Base-by-base conservation (phyloP, 2,888 invertebrate genomes). In the Bellardia pandia region DNA sequence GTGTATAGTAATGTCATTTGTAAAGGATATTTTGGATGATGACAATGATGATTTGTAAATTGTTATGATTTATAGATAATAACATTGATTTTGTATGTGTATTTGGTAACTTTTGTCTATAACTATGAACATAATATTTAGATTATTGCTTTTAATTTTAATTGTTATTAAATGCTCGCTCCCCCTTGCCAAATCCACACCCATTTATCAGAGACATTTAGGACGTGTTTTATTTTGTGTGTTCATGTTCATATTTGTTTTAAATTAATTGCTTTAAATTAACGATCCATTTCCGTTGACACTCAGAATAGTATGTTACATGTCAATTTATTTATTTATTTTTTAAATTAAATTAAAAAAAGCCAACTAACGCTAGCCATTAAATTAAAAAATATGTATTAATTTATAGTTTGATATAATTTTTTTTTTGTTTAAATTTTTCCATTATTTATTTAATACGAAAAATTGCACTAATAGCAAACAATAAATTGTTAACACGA, bases 251-350 rank as follows among this genome's bases (percentile, higher is more conserved):
- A 45, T 75, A 72, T 79, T 85, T 75, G 23, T 80, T 62, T 78
- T 45, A 75, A 68, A 81, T 86, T 86, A 85, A 84, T 79, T 81
- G 86, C 53, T 11, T 81, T 81, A 84, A 81, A 84, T 89, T 84
- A 87, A 89, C 89, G 81, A 88, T 75, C 86, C 88, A 89, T 89
- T 90, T 90, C 90, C 90, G 90, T 74, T 89, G 89, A 88, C 90
- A 88, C 81, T 88, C 83, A 74, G 72, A 56, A 66, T 60, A 48
- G 78, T 86, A 78, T 88, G 86, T 79, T 90, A 88, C 90, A 90
- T 91, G 91, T 68, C 68, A 88, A 56, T 71, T 86, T 71, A 83
- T 42, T 69, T 66, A 78, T 74, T 62, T 48, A 68, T 77, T 56
- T 76, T 48, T 37, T 75, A 45, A 56, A 85, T 51, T 75, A 5